A percentile compares a stretch with the other conserved stretches of the same genome.
Evolutionary conservation across 92 coral and sea anemone genomes (phyloP).

Genomic region (Chrysogorgia sp.): DNA sequence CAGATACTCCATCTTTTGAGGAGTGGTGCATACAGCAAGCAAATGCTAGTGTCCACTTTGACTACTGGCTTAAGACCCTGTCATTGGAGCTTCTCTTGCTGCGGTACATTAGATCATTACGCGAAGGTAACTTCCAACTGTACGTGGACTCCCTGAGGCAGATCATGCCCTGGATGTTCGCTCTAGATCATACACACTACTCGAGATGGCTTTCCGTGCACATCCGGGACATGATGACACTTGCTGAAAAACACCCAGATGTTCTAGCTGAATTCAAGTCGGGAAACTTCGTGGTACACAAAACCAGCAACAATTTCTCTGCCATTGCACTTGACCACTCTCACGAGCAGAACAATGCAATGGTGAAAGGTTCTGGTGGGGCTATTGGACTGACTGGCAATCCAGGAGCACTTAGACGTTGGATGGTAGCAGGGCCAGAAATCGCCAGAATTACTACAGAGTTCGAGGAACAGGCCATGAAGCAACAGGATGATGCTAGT

Average conservation of each 20-base stretch:
- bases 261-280: constrained; percentile 41
- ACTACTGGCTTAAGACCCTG: neutral
- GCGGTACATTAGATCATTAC: constrained; percentile 23
- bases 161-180: constrained; percentile 40
- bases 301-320: constrained; percentile 52
- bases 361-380: constrained; percentile 69
- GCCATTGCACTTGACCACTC: constrained; percentile 66
- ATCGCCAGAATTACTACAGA: constrained; percentile 57
- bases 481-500: neutral
- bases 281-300: constrained; percentile 65
- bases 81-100: neutral
- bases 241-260: constrained; percentile 35
- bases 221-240: constrained; percentile 53
- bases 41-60: neutral
- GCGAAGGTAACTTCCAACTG: constrained; percentile 30
- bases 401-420: constrained; percentile 58
- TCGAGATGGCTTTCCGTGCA: constrained; percentile 73
- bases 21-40: constrained; percentile 32
- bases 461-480: constrained; percentile 43
- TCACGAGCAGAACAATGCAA: constrained; percentile 63
- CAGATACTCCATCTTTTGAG: neutral
- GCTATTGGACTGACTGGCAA: constrained; percentile 64
- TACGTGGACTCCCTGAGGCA: constrained; percentile 23
- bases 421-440: constrained; percentile 75
- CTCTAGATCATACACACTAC: too few species aligned